These are phyloP conservation scores for Linyphia triangularis DNA, from an alignment of 2,888 invertebrate species.

Conservation along the genomic window DNA sequence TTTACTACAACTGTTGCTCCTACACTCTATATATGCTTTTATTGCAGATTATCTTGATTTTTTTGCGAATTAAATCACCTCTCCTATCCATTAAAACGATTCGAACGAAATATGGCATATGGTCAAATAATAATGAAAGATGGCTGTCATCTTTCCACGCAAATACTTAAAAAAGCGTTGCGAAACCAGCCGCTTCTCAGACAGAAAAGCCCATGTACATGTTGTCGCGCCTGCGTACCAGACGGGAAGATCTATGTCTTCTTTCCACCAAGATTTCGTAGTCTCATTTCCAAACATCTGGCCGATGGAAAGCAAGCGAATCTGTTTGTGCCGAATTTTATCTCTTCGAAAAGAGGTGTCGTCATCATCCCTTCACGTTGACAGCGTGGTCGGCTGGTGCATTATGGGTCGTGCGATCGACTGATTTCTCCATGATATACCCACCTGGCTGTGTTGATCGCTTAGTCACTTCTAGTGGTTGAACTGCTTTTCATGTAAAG, in stretches of 20 bases:
- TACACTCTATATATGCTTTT: too few relatives aligned
- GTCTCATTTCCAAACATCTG: slow-evolving; percentile 52
- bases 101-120: background rate
- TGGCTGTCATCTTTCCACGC: background rate
- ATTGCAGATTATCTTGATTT: too few relatives aligned
- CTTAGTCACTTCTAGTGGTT: slow-evolving; percentile 49
- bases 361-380: slow-evolving; percentile 19
- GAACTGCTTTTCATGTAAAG: slow-evolving; percentile 48
- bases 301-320: background rate
- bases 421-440: slow-evolving; percentile 40
- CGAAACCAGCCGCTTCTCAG: background rate
- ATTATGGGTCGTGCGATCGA: slow-evolving; percentile 44
- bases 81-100: too few relatives aligned
- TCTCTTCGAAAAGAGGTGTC: slow-evolving; percentile 11
- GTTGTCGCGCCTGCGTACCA: slow-evolving; percentile 36
- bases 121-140: background rate
- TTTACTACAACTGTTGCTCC: too few relatives aligned
- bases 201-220: slow-evolving; percentile 3
- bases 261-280: slow-evolving; percentile 2
- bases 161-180: background rate
- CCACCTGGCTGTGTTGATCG: slow-evolving; percentile 48
- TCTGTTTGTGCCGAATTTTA: slow-evolving; percentile 9
- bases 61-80: too few relatives aligned
- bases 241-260: slow-evolving; percentile 12
- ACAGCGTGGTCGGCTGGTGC: slow-evolving; percentile 28